Conservation (phyloP, 1,140 invertebrate species). For the Caerostris extrusa region DNA sequence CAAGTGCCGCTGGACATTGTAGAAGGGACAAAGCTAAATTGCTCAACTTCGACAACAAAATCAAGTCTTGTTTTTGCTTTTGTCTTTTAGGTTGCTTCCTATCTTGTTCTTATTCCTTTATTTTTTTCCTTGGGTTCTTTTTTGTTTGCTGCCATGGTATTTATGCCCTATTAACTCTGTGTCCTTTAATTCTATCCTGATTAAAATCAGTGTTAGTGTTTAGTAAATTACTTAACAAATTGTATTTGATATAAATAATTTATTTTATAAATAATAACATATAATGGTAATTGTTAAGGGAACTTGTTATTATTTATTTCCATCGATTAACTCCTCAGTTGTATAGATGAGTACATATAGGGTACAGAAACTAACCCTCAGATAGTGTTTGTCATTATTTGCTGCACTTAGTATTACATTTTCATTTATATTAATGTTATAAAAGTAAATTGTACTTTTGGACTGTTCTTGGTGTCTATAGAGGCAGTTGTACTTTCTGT, state of each 20-base stretch:
- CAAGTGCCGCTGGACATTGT: slow-evolving; percentile 45
- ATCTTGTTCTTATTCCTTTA: not conserved
- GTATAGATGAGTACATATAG: no score
- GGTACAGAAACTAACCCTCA: no score
- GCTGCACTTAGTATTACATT: no score
- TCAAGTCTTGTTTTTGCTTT: slow-evolving; percentile 58
- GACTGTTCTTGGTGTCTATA: no score
- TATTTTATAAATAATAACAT: not conserved
- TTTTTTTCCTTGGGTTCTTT: not conserved
- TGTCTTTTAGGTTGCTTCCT: not conserved
- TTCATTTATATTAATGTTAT: no score
- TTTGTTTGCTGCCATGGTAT: not conserved
- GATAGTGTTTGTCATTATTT: no score
- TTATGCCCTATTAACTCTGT: not conserved
- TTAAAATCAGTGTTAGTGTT: not conserved
- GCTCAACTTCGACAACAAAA: slow-evolving; percentile 66
- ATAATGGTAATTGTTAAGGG: no score
- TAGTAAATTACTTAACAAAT: not conserved
- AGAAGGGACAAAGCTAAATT: slow-evolving; percentile 66
- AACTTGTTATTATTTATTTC: no score
- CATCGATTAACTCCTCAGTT: no score
- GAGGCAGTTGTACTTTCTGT: no score
- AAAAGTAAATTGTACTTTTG: no score
- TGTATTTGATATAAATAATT: not conserved
- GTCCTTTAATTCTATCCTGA: not conserved